Base-by-base conservation (phyloP, 2,797 vertebrate species). In the Phalloptychus januarius region DNA sequence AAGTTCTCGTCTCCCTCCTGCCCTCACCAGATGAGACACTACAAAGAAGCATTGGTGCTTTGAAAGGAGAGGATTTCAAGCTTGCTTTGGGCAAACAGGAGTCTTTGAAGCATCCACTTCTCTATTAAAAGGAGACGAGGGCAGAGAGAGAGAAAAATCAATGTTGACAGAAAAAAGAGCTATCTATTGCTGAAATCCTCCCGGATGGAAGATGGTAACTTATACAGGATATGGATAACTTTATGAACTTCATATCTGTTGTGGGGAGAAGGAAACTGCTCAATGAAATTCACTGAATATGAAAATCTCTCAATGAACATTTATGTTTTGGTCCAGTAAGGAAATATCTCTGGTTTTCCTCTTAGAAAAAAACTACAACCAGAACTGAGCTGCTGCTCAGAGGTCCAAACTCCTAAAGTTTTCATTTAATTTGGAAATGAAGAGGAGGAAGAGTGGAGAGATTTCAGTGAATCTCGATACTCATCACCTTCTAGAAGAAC, bases 41-140 rank as follows among this genome's bases (percentile, higher is more conserved):
- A 96, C 97, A 97, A 97, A 97, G 95, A 92, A 91, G 90, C 86
- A 67, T 91, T 40, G 78, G 85, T 36, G 91, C 96, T 97, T 97
- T 97, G 96, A 97, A 97, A 97, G 96, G 90, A 88, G 94, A 95
- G 95, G 94, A 95, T 94, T 95, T 95, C 95, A 93, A 95, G 96
- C 94, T 97, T 91, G 97, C 98, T 97, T 94, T 95, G 95, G 97
- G 97, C 97, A 91, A 97, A 93, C 80, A 90, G 85, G 79, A 80
- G 77, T 36, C 90, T 94, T 93, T 93, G 92, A 94, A 93, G 90
- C 91, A 88, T 85, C 86, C 85, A 85, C 83, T 92, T 84, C 88
- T 93, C 91, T 89, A 92, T 93, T 93, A 92, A 86, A 94, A 84
- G 82, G 86, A 90, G 89, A 95, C 84, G 78, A 81, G 89, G 91